Percentiles rank a stretch among this genome's conserved stretches.
Conservation (phyloP, 2,888 invertebrate genomes). For the Poecilus cupreus region DNA sequence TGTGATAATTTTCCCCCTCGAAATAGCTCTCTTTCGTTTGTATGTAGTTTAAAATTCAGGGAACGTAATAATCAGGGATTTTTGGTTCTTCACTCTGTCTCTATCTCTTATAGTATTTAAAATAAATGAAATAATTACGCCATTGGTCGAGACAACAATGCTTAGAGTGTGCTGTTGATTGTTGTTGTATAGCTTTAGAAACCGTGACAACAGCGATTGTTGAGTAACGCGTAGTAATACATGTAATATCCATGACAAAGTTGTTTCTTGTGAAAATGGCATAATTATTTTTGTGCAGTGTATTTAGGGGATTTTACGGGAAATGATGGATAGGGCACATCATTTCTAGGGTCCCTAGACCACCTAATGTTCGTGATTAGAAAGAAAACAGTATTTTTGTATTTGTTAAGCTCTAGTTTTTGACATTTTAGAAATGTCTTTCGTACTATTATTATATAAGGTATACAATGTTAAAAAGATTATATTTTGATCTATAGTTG, state of each 20-base stretch:
- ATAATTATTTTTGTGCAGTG: no score
- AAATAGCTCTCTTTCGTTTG: constrained; percentile 4
- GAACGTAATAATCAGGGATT: constrained; percentile 2
- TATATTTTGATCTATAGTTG: not conserved
- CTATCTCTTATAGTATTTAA: not conserved
- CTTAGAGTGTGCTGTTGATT: no score
- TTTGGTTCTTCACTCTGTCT: not conserved
- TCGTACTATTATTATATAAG: not conserved
- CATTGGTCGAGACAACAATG: no score
- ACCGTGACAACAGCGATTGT: not conserved
- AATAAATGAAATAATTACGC: no score
- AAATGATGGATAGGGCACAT: not conserved
- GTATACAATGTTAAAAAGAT: no score
- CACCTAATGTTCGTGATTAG: not conserved
- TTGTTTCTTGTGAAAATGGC: no score
- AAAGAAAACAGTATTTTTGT: constrained; percentile 58
- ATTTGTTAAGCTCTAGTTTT: constrained; percentile 21
- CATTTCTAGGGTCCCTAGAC: not conserved
- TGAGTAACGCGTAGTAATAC: not conserved
- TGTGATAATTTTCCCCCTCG: not conserved
- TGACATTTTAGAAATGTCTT: not conserved
- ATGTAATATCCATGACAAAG: no score
- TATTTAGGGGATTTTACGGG: not conserved
- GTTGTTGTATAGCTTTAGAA: no score
- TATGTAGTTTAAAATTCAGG: not conserved